Evolutionary conservation across 2,113 vertebrate genomes (phyloP).

Genomic region (Pomatostomus ruficeps): DNA sequence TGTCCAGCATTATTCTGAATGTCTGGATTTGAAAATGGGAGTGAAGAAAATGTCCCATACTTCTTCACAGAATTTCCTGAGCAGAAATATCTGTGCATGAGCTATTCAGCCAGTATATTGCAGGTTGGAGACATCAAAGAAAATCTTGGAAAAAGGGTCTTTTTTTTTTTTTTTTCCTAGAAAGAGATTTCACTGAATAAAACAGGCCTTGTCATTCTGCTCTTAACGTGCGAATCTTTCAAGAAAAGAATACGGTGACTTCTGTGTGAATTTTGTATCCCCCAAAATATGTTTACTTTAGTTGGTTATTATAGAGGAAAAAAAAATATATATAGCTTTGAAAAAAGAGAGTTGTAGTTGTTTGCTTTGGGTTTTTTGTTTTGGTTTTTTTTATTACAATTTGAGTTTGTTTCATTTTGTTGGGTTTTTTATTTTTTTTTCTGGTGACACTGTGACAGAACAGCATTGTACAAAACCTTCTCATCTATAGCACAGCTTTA

Average conservation of each 20-base stretch:
- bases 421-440: background rate
- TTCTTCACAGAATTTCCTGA: background rate
- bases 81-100: background rate
- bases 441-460: background rate
- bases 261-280: background rate
- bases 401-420: background rate
- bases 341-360: background rate
- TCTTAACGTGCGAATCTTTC: background rate
- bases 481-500: background rate
- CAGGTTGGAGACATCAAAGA: background rate
- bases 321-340: background rate
- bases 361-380: background rate
- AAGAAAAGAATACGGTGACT: background rate
- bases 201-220: background rate
- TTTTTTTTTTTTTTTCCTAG: background rate
- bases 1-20: conserved; percentile 26
- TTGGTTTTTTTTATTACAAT: background rate
- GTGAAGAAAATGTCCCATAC: background rate
- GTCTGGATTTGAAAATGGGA: conserved; percentile 40
- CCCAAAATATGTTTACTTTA: background rate
- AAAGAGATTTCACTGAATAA: background rate
- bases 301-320: background rate
- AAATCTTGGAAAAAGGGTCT: background rate
- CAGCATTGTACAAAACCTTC: background rate
- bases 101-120: background rate